Conservation (phyloP, 2,888 invertebrate species). For the Pycnomerus fuliginosus region DNA sequence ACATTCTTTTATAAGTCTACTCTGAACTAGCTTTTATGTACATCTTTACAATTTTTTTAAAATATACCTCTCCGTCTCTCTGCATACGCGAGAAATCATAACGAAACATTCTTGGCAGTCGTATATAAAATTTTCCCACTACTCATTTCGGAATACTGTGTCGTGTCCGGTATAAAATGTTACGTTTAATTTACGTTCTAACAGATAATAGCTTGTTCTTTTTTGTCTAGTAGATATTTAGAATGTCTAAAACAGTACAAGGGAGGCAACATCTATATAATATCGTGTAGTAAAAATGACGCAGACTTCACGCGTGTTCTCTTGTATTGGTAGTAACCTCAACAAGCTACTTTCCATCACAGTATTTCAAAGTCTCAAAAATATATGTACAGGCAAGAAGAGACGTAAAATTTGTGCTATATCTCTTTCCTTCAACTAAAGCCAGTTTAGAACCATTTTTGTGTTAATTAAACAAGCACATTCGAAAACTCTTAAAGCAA, state of each 20-base stretch:
- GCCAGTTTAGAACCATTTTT: background rate
- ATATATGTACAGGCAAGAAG: constrained; percentile 18
- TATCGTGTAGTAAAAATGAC: too few species aligned
- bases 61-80: constrained; percentile 34
- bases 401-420: constrained; percentile 20
- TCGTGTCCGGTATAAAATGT: constrained; percentile 34
- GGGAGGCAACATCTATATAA: constrained; percentile 41
- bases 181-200: constrained; percentile 36
- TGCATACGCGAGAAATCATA: constrained; percentile 31
- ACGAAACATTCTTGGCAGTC: constrained; percentile 24
- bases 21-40: constrained; percentile 37
- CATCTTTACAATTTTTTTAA: constrained; percentile 30
- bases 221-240: constrained; percentile 31
- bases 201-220: constrained; percentile 32
- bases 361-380: constrained; percentile 18
- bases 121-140: constrained; percentile 35
- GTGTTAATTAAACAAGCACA: constrained; percentile 20
- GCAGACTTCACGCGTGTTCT: too few species aligned
- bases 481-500: constrained; percentile 1
- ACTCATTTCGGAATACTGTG: constrained; percentile 37
- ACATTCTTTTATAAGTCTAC: constrained; percentile 41
- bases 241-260: constrained; percentile 37
- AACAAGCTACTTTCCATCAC: constrained; percentile 27
- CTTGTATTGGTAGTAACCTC: too few species aligned
- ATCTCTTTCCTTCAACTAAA: constrained; percentile 2